These are phyloP conservation scores for Cryptophagus acutangulus DNA, from an alignment of 2,888 invertebrate genomes.

Conservation along the genomic window DNA sequence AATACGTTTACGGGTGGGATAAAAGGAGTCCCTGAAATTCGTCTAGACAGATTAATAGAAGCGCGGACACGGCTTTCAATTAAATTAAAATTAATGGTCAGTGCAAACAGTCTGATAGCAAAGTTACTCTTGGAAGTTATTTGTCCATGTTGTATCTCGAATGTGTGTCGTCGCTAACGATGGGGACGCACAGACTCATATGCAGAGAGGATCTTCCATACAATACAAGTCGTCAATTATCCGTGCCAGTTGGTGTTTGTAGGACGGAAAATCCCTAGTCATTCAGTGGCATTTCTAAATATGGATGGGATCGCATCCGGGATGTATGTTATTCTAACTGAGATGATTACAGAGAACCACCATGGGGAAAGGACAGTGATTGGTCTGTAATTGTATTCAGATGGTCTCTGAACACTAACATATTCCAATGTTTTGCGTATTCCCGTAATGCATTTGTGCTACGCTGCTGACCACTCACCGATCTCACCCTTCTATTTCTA, in stretches of 20 bases:
- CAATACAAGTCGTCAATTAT: constrained; percentile 1
- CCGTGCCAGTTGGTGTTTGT: neutral
- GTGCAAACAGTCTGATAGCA: constrained; percentile 4
- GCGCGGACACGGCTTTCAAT: constrained; percentile 8
- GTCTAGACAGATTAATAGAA: constrained; percentile 8
- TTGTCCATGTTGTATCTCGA: too few species aligned
- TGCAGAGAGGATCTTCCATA: too few species aligned
- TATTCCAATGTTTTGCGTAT: constrained; percentile 20
- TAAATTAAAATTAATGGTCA: constrained; percentile 12
- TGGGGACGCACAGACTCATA: too few species aligned
- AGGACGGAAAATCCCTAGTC: constrained; percentile 7
- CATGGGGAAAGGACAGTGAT: constrained; percentile 27
- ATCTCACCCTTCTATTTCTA: constrained; percentile 20
- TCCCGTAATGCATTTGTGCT: constrained; percentile 22
- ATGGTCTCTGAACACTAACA: constrained; percentile 27
- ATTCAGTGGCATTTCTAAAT: constrained; percentile 13
- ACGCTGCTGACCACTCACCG: constrained; percentile 9
- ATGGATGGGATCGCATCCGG: constrained; percentile 14
- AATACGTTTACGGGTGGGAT: constrained; percentile 5
- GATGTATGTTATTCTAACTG: constrained; percentile 16
- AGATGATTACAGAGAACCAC: constrained; percentile 21
- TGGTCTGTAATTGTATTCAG: constrained; percentile 32
- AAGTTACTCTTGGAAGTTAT: neutral
- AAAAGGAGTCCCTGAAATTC: constrained; percentile 4
- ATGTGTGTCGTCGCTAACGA: too few species aligned